phyloP scores from a whole-genome alignment of 2,797 vertebrate species.

The Arnoldichthys spilopterus region DNA sequence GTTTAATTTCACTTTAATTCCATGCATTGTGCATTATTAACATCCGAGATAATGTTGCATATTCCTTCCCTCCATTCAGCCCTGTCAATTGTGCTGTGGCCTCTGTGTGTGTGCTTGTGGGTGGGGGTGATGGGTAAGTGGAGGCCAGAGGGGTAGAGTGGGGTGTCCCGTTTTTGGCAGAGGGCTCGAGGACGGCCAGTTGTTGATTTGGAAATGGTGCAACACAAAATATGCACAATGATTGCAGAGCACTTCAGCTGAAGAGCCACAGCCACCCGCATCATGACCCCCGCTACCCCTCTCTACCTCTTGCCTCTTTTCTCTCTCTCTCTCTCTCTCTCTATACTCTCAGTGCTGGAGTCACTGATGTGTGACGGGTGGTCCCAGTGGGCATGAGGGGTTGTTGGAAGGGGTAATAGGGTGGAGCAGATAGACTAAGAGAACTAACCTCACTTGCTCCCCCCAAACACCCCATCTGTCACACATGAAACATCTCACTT shows the following conservation, averaged over 20 bases:
- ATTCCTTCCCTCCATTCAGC: background rate
- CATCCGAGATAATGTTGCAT: background rate
- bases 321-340: slow-evolving; percentile 11
- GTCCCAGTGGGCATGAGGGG: slow-evolving; percentile 54
- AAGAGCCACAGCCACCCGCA: slow-evolving; percentile 65
- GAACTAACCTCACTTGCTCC: slow-evolving; percentile 80
- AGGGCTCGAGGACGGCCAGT: slow-evolving; percentile 45
- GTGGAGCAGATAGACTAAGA: slow-evolving; percentile 74
- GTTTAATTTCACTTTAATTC: too few relatives aligned
- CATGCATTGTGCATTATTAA: too few relatives aligned
- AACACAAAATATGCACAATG: slow-evolving; percentile 78
- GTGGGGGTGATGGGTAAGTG: background rate
- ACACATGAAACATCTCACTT: background rate
- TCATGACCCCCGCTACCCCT: slow-evolving; percentile 32
- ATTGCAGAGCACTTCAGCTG: slow-evolving; percentile 79
- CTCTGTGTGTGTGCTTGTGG: background rate
- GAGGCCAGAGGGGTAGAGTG: slow-evolving; percentile 26
- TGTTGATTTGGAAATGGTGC: slow-evolving; percentile 77
- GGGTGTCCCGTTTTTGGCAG: slow-evolving; percentile 9
- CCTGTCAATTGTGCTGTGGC: background rate
- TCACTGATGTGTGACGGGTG: slow-evolving; percentile 71
- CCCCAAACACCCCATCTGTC: background rate
- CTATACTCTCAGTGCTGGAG: slow-evolving; percentile 57
- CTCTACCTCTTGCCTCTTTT: background rate
- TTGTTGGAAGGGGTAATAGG: slow-evolving; percentile 71